A percentile compares a stretch with the other conserved stretches of the same genome.
Evolutionary conservation across 2,888 invertebrate genomes (phyloP).

Genomic region (Trichogramma dendrolimi): DNA sequence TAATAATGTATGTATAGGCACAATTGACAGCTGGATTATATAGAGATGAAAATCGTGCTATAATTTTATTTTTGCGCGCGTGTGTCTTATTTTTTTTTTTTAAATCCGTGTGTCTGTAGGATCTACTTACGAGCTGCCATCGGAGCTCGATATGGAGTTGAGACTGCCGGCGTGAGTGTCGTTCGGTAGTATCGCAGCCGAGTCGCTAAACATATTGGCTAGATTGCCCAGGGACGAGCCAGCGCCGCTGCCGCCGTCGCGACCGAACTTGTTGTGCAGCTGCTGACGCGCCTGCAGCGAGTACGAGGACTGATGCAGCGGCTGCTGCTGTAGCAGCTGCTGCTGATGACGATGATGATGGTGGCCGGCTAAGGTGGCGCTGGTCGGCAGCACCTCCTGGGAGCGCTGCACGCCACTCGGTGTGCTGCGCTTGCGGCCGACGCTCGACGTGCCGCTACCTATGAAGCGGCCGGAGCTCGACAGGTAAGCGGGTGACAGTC

Average conservation of each 20-base stretch:
- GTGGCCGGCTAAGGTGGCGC: not conserved
- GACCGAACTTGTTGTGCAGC: slow-evolving; percentile 45
- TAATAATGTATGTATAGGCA: not conserved
- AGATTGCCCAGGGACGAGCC: slow-evolving; percentile 36
- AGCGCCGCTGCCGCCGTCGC: slow-evolving; percentile 22
- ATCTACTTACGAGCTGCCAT: slow-evolving; percentile 86
- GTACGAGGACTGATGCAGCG: slow-evolving; percentile 33
- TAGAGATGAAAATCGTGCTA: not conserved
- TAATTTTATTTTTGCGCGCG: not conserved
- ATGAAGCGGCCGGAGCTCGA: slow-evolving; percentile 17
- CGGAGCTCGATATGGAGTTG: slow-evolving; percentile 94
- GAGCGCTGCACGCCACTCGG: slow-evolving; percentile 86
- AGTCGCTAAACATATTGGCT: too few species aligned
- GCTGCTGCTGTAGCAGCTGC: slow-evolving; percentile 35
- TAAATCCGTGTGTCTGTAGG: too few species aligned
- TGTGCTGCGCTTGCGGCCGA: slow-evolving; percentile 67
- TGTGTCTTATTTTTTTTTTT: too few species aligned
- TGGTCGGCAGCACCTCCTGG: slow-evolving; percentile 77
- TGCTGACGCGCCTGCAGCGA: slow-evolving; percentile 2
- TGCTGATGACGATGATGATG: slow-evolving; percentile 33
- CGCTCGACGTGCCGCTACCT: slow-evolving; percentile 46
- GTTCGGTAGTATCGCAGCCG: slow-evolving; percentile 40
- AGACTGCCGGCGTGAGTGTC: slow-evolving; percentile 75
- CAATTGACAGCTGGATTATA: not conserved
- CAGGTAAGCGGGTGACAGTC: slow-evolving; percentile 2